These are phyloP conservation scores for Microctonus hyperodae DNA, from an alignment of 2,888 invertebrate genomes.

Conservation along the genomic window DNA sequence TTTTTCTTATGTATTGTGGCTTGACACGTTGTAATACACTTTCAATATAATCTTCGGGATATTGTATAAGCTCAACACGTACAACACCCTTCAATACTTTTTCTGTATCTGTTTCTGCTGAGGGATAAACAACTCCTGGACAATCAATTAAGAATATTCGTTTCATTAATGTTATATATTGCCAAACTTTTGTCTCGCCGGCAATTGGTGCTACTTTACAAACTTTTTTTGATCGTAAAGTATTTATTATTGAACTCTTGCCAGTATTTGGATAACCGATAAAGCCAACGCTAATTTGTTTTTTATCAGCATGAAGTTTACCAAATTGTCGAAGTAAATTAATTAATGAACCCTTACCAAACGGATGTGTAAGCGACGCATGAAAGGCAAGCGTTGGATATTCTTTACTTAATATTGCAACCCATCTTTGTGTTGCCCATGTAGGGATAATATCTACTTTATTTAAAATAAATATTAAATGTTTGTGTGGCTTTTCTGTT, in stretches of 20 bases:
- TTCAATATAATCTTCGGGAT: slow-evolving; percentile 94
- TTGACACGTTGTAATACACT: slow-evolving; percentile 87
- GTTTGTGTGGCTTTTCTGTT: slow-evolving; percentile 96
- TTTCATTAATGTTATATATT: slow-evolving; percentile 97
- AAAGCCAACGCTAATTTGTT: slow-evolving; percentile 98
- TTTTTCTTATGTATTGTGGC: slow-evolving; percentile 86
- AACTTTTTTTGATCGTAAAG: slow-evolving; percentile 94
- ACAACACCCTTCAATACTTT: slow-evolving; percentile 98
- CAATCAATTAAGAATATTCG: slow-evolving; percentile 98
- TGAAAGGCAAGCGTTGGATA: slow-evolving; percentile 99
- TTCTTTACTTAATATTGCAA: slow-evolving; percentile 90
- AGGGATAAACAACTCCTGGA: slow-evolving; percentile 98
- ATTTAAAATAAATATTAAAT: slow-evolving; percentile 95
- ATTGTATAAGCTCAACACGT: slow-evolving; percentile 90
- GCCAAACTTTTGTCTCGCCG: slow-evolving; percentile 98
- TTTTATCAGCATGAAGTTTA: slow-evolving; percentile 94
- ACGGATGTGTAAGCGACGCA: slow-evolving; percentile 97
- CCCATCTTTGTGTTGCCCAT: slow-evolving; percentile 99
- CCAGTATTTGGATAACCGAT: slow-evolving; percentile 99
- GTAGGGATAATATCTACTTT: slow-evolving; percentile 97
- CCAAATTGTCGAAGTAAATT: slow-evolving; percentile 94
- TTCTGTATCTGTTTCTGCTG: slow-evolving; percentile 93
- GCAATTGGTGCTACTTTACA: slow-evolving; percentile 99
- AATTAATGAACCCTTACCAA: slow-evolving; percentile 97
- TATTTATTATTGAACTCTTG: slow-evolving; percentile 98